Base-by-base conservation (phyloP, 2,113 vertebrate species). In the Piprites chloris region DNA sequence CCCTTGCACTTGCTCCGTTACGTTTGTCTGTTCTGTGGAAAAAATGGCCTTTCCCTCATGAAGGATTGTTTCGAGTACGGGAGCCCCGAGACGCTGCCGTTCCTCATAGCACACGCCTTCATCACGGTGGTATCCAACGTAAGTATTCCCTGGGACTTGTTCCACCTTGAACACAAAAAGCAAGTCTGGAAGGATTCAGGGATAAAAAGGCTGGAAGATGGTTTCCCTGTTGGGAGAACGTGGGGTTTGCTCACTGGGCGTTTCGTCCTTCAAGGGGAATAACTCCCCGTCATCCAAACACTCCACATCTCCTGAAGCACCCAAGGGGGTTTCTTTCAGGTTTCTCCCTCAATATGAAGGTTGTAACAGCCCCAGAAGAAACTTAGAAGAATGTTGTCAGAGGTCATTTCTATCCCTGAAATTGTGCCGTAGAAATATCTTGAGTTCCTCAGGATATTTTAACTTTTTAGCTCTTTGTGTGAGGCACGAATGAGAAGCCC, bases 81-180 rank as follows among this genome's bases (percentile, higher is more conserved):
- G 76, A 98, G 97, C 19, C 99, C 99, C 1, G 99, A 99, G 97
- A 99, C 98, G 33, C 98, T 99, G 90, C 99, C 99, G 7, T 99
- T 99, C 97, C 98, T 99, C 84, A 99, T 99, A 97, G 99, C 99
- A 78, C 99, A 99, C 88, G 99, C 99, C 37, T 99, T 99, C 97
- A 99, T 99, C 98, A 99, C 99, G 91, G 99, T 99, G 94, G 99
- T 99, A 88, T 99, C 99, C 93, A 99, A 99, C 88, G 99, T 99
- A 98, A 99, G 99, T 98, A 93, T 90, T 78, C 7, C 46, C 91
- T 85, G 77, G 15, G 28, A 58, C 22, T 74, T 94, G 17, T 47
- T 89, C 59, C 30, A 4, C 27, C 11, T 28, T 62, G 9, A 80
- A 17, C 30, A 39, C 26, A 12, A 32, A 12, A 37, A 90, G 39